These are phyloP conservation scores for Cinara cedri DNA, from an alignment of 2,888 invertebrate genomes.

Conservation along the genomic window DNA sequence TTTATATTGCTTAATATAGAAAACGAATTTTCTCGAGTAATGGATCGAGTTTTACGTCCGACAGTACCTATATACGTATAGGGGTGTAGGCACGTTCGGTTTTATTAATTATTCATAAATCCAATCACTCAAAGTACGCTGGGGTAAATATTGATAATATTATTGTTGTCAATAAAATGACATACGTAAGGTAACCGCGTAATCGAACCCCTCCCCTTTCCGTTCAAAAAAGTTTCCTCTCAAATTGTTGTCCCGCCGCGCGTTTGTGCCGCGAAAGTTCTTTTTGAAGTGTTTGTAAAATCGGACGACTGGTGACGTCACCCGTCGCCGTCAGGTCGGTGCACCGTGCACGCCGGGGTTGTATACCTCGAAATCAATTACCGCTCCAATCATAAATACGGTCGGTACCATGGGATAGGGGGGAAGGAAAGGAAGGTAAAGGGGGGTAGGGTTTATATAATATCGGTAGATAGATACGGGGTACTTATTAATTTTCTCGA, in stretches of 20 bases:
- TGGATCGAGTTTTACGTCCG: too few species aligned
- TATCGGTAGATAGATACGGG: too few species aligned
- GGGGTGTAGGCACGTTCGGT: not conserved
- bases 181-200: too few species aligned
- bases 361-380: conserved; percentile 24
- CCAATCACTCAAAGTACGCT: not conserved
- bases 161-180: not conserved
- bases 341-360: not conserved
- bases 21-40: not conserved
- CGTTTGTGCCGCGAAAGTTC: not conserved
- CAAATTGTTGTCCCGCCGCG: not conserved
- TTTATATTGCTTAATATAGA: not conserved
- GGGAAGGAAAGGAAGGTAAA: too few species aligned
- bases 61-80: too few species aligned
- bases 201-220: too few species aligned
- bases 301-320: not conserved
- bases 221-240: not conserved
- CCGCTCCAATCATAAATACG: not conserved
- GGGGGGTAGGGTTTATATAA: not conserved
- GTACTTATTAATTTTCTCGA: conserved; percentile 39
- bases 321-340: not conserved
- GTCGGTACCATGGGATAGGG: not conserved
- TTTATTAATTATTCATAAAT: not conserved
- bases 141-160: not conserved
- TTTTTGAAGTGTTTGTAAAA: conserved; percentile 14